Evolutionary conservation across 1,140 invertebrate genomes (phyloP).

Genomic region (Triops cancriformis): DNA sequence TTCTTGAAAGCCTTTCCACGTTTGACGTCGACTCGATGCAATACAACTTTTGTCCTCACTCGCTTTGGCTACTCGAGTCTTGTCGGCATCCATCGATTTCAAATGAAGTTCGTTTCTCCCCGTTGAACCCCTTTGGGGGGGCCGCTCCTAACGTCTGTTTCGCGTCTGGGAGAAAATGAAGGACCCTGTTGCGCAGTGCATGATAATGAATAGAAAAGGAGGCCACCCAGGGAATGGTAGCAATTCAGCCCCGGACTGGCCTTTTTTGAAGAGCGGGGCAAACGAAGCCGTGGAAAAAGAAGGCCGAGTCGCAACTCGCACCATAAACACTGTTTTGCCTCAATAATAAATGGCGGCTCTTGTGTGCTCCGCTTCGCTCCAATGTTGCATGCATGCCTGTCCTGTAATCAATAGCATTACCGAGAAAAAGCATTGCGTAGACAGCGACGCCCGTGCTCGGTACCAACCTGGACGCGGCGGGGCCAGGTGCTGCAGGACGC

Average conservation of each 20-base stretch:
- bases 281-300: neutral
- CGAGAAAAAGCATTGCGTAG: neutral
- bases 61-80: neutral
- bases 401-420: neutral
- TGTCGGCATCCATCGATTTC: neutral
- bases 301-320: neutral
- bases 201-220: no score
- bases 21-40: neutral
- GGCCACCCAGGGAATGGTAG: no score
- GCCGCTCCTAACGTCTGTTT: neutral
- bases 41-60: neutral
- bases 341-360: neutral
- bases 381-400: neutral
- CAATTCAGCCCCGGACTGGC: no score
- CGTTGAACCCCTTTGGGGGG: neutral
- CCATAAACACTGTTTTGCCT: neutral
- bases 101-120: neutral
- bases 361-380: neutral
- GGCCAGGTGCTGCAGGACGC: neutral
- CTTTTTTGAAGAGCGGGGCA: neutral
- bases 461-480: neutral
- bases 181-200: no score
- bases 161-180: no score
- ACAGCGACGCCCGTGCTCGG: neutral
- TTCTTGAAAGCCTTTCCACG: constrained; percentile 3